Base-by-base conservation (phyloP, 2,888 invertebrate species). In the Athetis lepigone region DNA sequence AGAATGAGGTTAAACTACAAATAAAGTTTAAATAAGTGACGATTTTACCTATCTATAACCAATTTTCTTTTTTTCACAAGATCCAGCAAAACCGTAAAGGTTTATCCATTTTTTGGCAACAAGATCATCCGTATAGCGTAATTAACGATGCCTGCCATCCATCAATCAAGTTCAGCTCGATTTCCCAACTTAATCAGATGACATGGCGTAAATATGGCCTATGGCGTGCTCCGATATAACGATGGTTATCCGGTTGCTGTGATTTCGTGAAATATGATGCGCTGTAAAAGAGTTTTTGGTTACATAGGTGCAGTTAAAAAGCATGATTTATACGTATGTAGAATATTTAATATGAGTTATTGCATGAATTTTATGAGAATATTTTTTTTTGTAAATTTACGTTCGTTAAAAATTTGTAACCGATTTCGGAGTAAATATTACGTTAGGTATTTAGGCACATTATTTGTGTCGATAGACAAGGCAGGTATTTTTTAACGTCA, bases 131-230 rank as follows among this genome's bases (percentile, higher is more conserved):
- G 43, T 46, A 58, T 51, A 57, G 50, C 80, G 82, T 88, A 89
- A 89, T 88, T 87, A 88, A 89, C 83, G 87, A 87, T 55, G 77
- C 25, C n/a, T 52, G 66, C 69, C 85, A 85, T 87, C 86, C 84
- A 89, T 89, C 88, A 88, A 84, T 82, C 84, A 68, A 61, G 84
- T 89, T 89, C 85, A 85, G 83, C 88, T 88, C 88, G 89, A 88
- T 90, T 88, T 86, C 85, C 85, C 86, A 88, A 89, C 88, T 88
- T 87, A 87, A 89, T 89, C 87, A 85, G 88, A 88, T 90, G 90
- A 90, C 88, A 81, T 54, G 64, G 86, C 87, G 75, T 73, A 83
- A 80, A 71, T 70, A 73, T 62, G 68, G 64, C 58, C 46, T 18
- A 36, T 43, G 52, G 37, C 43, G 40, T 40, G 61, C 27, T 57